Base-by-base conservation (phyloP, 37 sponge, comb jelly and placozoan genomes). In the Axinella damicornis region DNA sequence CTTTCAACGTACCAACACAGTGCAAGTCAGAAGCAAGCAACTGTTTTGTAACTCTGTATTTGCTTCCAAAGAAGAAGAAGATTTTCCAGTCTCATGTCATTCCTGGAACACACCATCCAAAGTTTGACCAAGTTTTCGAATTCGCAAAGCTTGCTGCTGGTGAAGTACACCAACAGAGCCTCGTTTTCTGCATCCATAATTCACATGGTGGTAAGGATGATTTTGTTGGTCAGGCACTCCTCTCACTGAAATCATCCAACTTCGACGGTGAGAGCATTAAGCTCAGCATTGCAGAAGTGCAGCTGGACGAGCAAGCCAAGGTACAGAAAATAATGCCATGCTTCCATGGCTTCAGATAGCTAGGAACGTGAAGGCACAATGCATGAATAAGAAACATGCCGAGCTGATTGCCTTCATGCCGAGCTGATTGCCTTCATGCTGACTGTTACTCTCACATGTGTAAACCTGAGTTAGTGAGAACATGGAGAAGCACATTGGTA, bases 51-150 rank as follows among this genome's bases (percentile, higher is more conserved):
- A 27, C 73, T 38, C 69, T 93, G 57, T 83, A 83, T 58, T 46
- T 93, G 0, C 41, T 74, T 2, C 90, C 83, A 13, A 86, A 89
- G 38, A 85, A 85, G 53, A 80, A 78, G 27, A 74, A 77, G 31
- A 66, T 86, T 37, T 92, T 75, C 27, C 59, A 73, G 63, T 82
- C 83, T 28, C 60, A 78, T 38, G 30, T 88, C 32, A 62, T 76
- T 5, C 31, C 32, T 20, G 61, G 41, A 33, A 71, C 65, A 16
- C 37, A 53, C 2, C 74, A 79, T 57, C 91, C 86, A 61, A 37
- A 54, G 11, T 84, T 86, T 40, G 70, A 89, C 36, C 87, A 93
- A 79, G 70, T 81, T 16, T 93, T 93, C 58, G 79, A 85, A 54
- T 93, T 93, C n/a, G 20, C 36, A 22, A 61, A 77, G 40, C 53